Conservation (phyloP, 2,888 invertebrate species). For the Drosophila melanosoma region DNA sequence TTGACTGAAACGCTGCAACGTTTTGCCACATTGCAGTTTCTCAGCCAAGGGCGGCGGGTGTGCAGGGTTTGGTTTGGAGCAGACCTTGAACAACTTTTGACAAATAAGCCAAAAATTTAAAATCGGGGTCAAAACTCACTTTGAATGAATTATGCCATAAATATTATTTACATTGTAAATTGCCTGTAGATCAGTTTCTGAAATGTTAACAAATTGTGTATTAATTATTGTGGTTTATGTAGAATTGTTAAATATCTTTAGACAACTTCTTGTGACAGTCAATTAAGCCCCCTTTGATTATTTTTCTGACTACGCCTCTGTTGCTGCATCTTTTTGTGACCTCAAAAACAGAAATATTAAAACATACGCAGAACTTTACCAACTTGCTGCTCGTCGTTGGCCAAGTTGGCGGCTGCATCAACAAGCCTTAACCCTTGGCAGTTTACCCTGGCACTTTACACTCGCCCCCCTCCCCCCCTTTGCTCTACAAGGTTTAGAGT, state of each 20-base stretch:
- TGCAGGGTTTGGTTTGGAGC: not conserved
- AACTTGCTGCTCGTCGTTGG: constrained; percentile 30
- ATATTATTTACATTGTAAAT: not conserved
- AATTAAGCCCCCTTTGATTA: not conserved
- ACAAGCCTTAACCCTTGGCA: constrained; percentile 6
- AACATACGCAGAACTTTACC: constrained; percentile 44
- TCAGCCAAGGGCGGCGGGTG: constrained; percentile 6
- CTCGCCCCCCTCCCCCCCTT: not conserved
- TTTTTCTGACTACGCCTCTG: constrained; percentile 10
- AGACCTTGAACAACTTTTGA: not conserved
- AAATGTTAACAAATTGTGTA: not conserved
- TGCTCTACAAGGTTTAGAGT: constrained; percentile 57
- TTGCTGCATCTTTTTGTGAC: constrained; percentile 8
- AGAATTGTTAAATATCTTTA: not conserved
- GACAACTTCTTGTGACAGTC: not conserved
- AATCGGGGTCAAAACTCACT: not conserved
- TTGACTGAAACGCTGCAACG: constrained; percentile 44
- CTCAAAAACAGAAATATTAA: not conserved
- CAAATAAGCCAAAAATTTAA: not conserved
- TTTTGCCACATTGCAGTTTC: constrained; percentile 21
- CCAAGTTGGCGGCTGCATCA: constrained; percentile 48
- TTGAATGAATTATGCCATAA: not conserved
- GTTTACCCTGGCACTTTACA: not conserved
- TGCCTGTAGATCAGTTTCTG: not conserved
- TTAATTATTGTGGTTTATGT: not conserved